These are phyloP conservation scores for Brenthis hecate DNA, from an alignment of 2,888 invertebrate species.

Conservation along the genomic window DNA sequence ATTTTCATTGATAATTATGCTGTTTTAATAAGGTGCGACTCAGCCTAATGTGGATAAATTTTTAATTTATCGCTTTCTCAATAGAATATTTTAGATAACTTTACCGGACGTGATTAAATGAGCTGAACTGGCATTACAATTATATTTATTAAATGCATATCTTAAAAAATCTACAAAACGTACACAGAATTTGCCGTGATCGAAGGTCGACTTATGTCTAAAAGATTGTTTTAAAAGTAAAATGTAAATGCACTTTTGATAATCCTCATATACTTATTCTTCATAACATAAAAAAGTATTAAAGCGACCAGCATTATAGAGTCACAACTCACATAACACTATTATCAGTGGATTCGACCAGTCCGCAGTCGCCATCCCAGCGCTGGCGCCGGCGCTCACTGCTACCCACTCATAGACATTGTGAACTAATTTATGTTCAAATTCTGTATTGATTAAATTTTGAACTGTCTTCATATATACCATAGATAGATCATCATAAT, in stretches of 20 bases:
- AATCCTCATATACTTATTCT: no score
- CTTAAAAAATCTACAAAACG: neutral
- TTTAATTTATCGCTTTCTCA: constrained; percentile 17
- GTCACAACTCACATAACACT: constrained; percentile 30
- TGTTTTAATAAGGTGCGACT: constrained; percentile 24
- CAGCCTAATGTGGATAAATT: constrained; percentile 11
- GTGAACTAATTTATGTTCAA: constrained; percentile 22
- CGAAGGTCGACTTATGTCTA: no score
- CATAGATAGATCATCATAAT: neutral
- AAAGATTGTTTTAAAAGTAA: no score
- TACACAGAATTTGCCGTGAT: neutral
- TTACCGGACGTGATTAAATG: neutral
- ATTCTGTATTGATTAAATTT: neutral
- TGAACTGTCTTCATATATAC: neutral
- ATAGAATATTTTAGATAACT: neutral
- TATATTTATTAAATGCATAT: neutral
- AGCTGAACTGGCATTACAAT: neutral
- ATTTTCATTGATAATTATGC: constrained; percentile 33
- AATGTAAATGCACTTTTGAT: no score
- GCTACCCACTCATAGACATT: constrained; percentile 29
- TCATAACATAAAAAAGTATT: neutral
- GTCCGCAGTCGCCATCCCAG: constrained; percentile 22
- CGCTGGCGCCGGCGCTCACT: constrained; percentile 44
- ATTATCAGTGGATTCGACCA: constrained; percentile 42
- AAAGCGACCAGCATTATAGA: constrained; percentile 21